Percentiles rank a stretch among this genome's conserved stretches.
These are phyloP conservation scores for Chelon labrosus DNA, from an alignment of 2,797 vertebrate species.

Conservation along the genomic window DNA sequence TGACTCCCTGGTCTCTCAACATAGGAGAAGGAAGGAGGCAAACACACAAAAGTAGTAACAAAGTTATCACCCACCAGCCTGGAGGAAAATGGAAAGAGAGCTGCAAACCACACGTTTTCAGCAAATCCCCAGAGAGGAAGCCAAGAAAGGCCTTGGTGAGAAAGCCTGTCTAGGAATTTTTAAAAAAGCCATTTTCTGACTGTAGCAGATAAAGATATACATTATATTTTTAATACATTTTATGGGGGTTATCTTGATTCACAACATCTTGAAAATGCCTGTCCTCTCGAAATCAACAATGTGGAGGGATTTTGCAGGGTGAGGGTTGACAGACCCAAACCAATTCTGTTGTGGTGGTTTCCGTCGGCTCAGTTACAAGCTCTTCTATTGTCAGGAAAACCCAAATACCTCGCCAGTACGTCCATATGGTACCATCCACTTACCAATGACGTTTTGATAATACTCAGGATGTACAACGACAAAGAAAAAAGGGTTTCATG, in stretches of 20 bases:
- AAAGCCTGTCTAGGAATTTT: neutral
- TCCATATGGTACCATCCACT: too few species aligned
- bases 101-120: constrained; percentile 4
- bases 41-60: constrained; percentile 9
- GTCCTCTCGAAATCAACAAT: too few species aligned
- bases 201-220: neutral
- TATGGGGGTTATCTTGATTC: too few species aligned
- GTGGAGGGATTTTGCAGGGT: too few species aligned
- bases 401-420: neutral
- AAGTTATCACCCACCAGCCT: constrained; percentile 34
- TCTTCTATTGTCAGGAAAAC: neutral
- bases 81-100: constrained; percentile 32
- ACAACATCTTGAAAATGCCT: too few species aligned
- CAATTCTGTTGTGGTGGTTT: neutral
- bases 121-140: constrained; percentile 18
- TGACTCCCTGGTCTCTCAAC: neutral
- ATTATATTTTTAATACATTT: too few species aligned
- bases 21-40: neutral
- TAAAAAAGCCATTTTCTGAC: neutral
- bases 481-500: too few species aligned
- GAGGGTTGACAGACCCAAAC: neutral
- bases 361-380: neutral
- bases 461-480: too few species aligned
- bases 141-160: neutral
- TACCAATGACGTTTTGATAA: too few species aligned